A percentile compares a stretch with the other conserved stretches of the same genome.
Evolutionary conservation across 2,888 invertebrate species (phyloP).

Genomic region (Ormyrus labotus): DNA sequence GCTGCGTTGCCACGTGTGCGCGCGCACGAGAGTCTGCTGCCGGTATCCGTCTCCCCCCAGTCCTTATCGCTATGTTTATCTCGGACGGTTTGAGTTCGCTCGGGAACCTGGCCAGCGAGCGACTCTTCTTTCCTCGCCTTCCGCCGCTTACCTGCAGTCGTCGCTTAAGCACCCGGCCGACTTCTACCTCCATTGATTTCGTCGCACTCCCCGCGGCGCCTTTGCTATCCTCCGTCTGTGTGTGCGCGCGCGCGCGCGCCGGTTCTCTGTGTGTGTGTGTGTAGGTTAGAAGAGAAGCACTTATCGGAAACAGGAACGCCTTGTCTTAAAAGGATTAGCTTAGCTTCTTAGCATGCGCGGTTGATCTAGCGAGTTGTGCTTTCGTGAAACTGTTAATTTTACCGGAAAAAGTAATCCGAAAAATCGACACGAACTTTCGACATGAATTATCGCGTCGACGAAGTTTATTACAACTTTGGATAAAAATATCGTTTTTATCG

Average conservation of each 20-base stretch:
- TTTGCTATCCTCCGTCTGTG: background rate
- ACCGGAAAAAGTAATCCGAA: too few species aligned
- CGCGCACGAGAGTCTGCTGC: background rate
- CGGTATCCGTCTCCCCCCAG: slow-evolving; percentile 5
- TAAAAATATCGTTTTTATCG: too few species aligned
- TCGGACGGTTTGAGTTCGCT: too few species aligned
- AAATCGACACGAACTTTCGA: too few species aligned
- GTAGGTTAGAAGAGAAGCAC: background rate
- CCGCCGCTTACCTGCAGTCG: too few species aligned
- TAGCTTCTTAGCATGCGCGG: background rate
- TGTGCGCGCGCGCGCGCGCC: background rate
- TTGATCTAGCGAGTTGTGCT: too few species aligned
- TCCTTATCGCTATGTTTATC: background rate
- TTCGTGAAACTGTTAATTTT: too few species aligned
- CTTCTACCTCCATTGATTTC: slow-evolving; percentile 43
- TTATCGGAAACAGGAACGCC: background rate
- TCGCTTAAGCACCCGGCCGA: too few species aligned
- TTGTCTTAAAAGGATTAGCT: background rate
- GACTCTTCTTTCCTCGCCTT: too few species aligned
- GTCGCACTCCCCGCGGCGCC: slow-evolving; percentile 51
- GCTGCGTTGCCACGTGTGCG: background rate
- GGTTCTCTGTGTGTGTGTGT: background rate
- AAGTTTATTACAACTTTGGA: too few species aligned
- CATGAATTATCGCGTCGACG: too few species aligned
- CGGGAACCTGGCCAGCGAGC: too few species aligned